These are phyloP conservation scores for Peromyscus californicus DNA, from an alignment of 2,113 vertebrate species.

Conservation along the genomic window DNA sequence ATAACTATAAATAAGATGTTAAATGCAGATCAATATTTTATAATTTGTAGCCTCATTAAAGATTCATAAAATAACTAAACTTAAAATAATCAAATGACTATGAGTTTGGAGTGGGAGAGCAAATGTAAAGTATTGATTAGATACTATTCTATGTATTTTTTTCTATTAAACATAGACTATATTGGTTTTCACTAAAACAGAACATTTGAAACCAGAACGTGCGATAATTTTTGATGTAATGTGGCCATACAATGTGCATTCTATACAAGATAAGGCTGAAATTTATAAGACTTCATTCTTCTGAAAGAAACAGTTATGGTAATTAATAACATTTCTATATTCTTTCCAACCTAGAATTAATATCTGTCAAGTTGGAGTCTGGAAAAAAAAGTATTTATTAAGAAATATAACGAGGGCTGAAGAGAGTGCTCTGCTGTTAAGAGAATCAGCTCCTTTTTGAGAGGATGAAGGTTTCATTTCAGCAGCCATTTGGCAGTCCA, in stretches of 20 bases:
- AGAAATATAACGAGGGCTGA: neutral
- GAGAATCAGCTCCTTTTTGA: neutral
- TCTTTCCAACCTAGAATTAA: neutral
- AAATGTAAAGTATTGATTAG: neutral
- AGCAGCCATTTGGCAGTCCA: neutral
- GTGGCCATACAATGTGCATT: neutral
- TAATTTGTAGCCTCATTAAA: neutral
- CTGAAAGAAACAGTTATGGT: neutral
- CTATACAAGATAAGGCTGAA: neutral
- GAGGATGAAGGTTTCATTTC: neutral
- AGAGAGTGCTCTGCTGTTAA: neutral
- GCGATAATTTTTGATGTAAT: neutral
- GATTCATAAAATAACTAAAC: neutral
- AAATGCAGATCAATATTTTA: neutral
- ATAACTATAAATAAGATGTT: neutral
- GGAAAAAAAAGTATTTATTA: neutral
- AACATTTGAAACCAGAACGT: neutral
- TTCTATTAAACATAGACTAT: neutral
- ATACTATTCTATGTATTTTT: no score
- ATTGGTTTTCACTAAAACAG: neutral
- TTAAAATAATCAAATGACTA: neutral
- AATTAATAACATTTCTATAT: neutral
- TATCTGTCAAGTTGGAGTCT: neutral
- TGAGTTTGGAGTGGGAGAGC: neutral
- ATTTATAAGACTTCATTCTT: neutral